Evolutionary conservation across 2,797 vertebrate genomes (phyloP).

Genomic region (Podarcis siculus): DNA sequence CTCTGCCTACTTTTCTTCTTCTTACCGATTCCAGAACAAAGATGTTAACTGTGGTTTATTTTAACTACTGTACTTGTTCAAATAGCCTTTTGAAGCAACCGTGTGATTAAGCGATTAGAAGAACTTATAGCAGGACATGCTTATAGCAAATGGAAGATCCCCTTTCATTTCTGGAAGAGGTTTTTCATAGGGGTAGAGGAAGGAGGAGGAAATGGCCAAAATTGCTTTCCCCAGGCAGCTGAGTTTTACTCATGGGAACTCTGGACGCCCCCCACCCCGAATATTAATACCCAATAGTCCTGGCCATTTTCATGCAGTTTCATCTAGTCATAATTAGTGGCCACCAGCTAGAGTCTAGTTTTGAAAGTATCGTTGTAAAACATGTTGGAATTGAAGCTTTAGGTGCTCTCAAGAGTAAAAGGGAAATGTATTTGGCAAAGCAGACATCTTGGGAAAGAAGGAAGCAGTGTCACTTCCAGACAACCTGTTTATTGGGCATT

Average conservation of each 20-base stretch:
- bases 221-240: too few relatives aligned
- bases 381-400: background rate
- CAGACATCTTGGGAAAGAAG: background rate
- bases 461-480: background rate
- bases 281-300: background rate
- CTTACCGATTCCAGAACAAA: conserved; percentile 59
- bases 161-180: too few relatives aligned
- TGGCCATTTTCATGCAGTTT: background rate
- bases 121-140: background rate
- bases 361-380: background rate
- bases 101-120: conserved; percentile 37
- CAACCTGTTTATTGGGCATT: too few relatives aligned
- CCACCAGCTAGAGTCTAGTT: background rate
- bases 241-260: background rate
- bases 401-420: background rate
- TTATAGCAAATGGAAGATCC: conserved; percentile 2
- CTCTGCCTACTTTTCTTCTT: conserved; percentile 26
- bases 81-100: conserved; percentile 41
- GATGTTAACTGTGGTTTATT: conserved; percentile 37
- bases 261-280: background rate
- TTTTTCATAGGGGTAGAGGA: too few relatives aligned
- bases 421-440: background rate
- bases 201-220: too few relatives aligned
- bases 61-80: background rate
- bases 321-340: background rate